Evolutionary conservation across 2,888 invertebrate genomes (phyloP).

Genomic region (Apodemia mormo): DNA sequence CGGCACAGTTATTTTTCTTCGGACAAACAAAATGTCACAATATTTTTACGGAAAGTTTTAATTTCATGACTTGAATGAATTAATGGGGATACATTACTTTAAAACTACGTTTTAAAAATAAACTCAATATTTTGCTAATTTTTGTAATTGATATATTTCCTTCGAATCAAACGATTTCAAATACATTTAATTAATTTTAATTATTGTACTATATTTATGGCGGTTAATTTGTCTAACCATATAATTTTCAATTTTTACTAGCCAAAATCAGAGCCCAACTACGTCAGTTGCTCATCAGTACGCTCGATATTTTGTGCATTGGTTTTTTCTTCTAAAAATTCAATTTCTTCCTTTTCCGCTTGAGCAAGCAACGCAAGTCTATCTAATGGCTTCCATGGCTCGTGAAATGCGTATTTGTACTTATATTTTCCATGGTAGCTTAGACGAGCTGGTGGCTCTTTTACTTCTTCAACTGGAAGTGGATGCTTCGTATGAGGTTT

Average conservation of each 20-base stretch:
- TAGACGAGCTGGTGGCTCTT: constrained; percentile 51
- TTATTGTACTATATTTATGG: not conserved
- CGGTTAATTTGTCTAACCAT: not conserved
- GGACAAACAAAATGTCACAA: too few species aligned
- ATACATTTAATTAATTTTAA: not conserved
- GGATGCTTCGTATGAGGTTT: constrained; percentile 45
- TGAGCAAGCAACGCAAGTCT: constrained; percentile 57
- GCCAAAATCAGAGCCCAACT: constrained; percentile 57
- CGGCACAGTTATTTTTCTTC: too few species aligned
- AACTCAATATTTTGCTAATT: not conserved
- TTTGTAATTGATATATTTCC: not conserved
- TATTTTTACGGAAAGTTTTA: too few species aligned
- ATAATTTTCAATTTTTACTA: not conserved
- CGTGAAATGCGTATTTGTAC: constrained; percentile 71
- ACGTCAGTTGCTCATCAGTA: constrained; percentile 39
- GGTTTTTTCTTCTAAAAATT: constrained; percentile 33
- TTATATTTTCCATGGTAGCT: constrained; percentile 68
- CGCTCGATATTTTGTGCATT: constrained; percentile 29
- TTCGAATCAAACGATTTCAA: not conserved
- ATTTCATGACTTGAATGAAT: too few species aligned
- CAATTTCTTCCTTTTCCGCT: constrained; percentile 54
- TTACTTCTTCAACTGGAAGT: constrained; percentile 37
- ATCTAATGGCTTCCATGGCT: constrained; percentile 71
- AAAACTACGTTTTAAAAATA: not conserved
- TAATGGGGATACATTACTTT: too few species aligned